Conservation (phyloP, 1,140 invertebrate species). For the Bradynema listronoti region DNA sequence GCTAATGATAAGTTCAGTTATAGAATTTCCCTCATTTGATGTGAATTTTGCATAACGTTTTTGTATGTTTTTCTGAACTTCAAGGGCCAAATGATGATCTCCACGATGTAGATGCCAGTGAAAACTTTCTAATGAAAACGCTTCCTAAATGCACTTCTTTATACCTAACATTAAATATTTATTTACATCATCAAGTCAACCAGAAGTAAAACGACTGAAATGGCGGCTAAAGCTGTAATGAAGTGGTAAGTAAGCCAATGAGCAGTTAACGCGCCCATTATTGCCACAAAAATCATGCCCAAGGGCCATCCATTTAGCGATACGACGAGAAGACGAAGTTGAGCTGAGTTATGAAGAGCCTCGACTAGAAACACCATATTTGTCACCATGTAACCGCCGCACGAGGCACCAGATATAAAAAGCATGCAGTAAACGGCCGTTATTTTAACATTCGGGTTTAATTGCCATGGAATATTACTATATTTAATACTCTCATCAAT, state of each 20-base stretch:
- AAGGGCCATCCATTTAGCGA: conserved; percentile 55
- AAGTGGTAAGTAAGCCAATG: conserved; percentile 43
- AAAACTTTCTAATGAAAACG: not conserved
- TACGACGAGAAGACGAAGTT: conserved; percentile 48
- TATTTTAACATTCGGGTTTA: too few relatives aligned
- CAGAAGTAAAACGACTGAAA: conserved; percentile 25
- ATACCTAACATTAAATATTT: not conserved
- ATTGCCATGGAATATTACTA: too few relatives aligned
- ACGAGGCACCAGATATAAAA: too few relatives aligned
- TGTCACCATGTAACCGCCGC: conserved; percentile 44
- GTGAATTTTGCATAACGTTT: not conserved
- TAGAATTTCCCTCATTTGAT: not conserved
- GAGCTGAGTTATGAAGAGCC: conserved; percentile 30
- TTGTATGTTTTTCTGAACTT: not conserved
- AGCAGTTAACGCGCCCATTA: conserved; percentile 28
- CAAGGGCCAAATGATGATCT: not conserved
- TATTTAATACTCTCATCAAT: too few relatives aligned
- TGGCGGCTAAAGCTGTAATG: conserved; percentile 19
- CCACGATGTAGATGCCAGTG: not conserved
- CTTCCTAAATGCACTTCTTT: not conserved
- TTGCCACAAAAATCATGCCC: conserved; percentile 46
- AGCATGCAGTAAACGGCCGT: too few relatives aligned
- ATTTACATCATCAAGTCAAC: conserved; percentile 7
- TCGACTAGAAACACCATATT: conserved; percentile 53
- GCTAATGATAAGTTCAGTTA: not conserved